Evolutionary conservation across 2,888 invertebrate species (phyloP).

Genomic region (Adela reaumurella): DNA sequence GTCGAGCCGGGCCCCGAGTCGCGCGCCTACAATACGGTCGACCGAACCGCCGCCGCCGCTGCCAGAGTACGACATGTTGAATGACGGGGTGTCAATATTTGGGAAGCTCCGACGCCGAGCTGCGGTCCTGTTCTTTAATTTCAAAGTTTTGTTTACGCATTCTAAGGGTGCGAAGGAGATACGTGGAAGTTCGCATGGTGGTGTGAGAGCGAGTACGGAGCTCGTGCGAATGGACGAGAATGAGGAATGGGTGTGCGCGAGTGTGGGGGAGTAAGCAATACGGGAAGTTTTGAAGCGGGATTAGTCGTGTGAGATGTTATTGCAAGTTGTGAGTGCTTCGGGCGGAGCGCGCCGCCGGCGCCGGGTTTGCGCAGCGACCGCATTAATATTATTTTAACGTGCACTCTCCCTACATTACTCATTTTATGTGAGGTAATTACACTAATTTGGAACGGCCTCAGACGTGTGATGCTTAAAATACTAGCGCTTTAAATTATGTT

Average conservation of each 20-base stretch:
- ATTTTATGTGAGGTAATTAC: too few species aligned
- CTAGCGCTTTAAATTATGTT: too few species aligned
- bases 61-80: neutral
- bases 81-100: neutral
- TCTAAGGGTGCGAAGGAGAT: neutral
- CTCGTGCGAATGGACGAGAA: too few species aligned
- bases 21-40: neutral
- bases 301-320: neutral
- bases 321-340: neutral
- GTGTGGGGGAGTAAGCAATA: neutral
- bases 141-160: neutral
- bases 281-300: neutral
- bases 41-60: neutral
- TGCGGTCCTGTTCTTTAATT: neutral
- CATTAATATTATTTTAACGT: too few species aligned
- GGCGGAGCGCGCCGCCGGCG: too few species aligned
- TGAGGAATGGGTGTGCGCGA: neutral
- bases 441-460: too few species aligned
- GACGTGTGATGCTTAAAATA: too few species aligned
- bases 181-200: neutral
- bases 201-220: neutral
- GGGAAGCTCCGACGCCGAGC: neutral
- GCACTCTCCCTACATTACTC: too few species aligned
- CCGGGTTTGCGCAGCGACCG: too few species aligned
- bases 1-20: neutral